Percentiles rank a stretch among this genome's conserved stretches.
These are phyloP conservation scores for Chlorodrepanis virens DNA, from an alignment of 2,113 vertebrate genomes.

Conservation along the genomic window DNA sequence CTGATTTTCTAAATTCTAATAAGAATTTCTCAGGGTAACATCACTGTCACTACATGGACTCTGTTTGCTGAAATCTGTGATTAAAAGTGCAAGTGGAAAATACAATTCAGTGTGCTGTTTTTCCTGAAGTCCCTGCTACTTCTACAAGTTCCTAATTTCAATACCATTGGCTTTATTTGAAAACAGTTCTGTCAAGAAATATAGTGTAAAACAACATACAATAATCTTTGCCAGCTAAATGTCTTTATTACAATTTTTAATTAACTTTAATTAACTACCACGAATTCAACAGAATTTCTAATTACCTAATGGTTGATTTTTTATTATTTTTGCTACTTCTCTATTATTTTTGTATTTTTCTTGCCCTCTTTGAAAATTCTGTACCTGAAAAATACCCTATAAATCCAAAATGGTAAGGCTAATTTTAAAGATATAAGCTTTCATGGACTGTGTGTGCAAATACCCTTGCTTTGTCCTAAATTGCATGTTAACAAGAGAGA, in stretches of 20 bases:
- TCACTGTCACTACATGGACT: conserved; percentile 19
- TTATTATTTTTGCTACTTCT: not conserved
- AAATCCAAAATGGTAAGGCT: not conserved
- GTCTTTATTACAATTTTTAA: not conserved
- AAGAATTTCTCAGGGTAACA: conserved; percentile 32
- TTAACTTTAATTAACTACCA: not conserved
- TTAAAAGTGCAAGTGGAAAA: conserved; percentile 51
- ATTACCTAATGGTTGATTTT: not conserved
- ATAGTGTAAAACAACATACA: not conserved
- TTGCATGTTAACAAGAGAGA: not conserved
- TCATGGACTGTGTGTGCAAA: not conserved
- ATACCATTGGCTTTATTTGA: conserved; percentile 59
- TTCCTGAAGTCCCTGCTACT: conserved; percentile 11
- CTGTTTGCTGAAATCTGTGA: conserved; percentile 40
- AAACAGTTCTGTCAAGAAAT: conserved; percentile 43
- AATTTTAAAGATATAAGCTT: not conserved
- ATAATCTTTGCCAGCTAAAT: not conserved
- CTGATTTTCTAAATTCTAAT: conserved; percentile 59
- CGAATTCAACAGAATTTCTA: not conserved
- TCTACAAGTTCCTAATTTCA: conserved; percentile 63
- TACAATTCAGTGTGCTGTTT: not conserved
- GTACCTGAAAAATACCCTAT: not conserved
- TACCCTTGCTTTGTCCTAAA: not conserved
- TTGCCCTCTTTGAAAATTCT: not conserved
- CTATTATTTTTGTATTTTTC: not conserved